Evolutionary conservation across 2,797 vertebrate species (phyloP).

Genomic region (Momotus momota): DNA sequence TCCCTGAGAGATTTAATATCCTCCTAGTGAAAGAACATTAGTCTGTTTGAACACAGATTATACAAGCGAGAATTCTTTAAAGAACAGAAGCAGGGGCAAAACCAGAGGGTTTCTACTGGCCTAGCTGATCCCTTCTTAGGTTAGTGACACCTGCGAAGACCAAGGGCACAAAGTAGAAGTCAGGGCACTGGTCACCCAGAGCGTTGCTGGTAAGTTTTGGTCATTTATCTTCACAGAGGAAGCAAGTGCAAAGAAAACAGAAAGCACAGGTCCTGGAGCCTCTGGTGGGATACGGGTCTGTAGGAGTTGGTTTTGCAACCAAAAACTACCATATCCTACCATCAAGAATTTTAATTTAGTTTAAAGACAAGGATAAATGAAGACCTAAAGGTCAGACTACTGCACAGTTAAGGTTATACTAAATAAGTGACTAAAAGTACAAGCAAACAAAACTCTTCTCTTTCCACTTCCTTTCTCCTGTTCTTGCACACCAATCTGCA

Average conservation of each 20-base stretch:
- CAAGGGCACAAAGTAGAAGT: neutral
- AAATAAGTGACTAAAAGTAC: neutral
- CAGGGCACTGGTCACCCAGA: neutral
- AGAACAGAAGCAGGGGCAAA: neutral
- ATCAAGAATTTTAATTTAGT: neutral
- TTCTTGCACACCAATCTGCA: neutral
- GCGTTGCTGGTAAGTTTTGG: neutral
- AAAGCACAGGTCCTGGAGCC: neutral
- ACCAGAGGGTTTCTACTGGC: neutral
- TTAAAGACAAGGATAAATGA: neutral
- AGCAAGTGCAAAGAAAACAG: neutral
- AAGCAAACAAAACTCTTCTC: neutral
- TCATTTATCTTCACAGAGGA: neutral
- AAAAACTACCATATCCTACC: neutral
- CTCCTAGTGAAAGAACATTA: neutral
- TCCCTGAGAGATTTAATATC: neutral
- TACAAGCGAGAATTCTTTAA: neutral
- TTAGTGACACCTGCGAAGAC: neutral
- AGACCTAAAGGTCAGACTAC: neutral
- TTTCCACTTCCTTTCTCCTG: neutral
- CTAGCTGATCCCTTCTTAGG: fast-evolving
- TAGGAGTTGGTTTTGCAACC: neutral
- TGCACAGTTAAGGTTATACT: neutral
- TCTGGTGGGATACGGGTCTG: neutral
- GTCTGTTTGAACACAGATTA: neutral